Conservation (phyloP, 2,888 invertebrate genomes). For the Dicranocentrus wangi region DNA sequence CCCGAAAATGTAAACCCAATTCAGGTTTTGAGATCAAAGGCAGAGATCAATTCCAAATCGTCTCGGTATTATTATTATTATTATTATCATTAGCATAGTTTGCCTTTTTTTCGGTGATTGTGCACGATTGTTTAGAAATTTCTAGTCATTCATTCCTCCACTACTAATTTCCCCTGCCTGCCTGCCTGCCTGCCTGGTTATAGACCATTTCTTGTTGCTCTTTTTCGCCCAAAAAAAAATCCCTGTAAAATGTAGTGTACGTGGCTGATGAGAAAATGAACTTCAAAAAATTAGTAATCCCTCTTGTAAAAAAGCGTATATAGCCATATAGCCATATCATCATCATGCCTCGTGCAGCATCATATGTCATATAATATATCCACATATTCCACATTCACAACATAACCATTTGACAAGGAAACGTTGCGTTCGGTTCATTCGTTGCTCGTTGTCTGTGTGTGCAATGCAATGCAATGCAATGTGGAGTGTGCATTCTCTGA, state of each 20-base stretch:
- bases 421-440: too few species aligned
- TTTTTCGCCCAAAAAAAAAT: neutral
- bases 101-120: slow-evolving; percentile 31
- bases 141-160: neutral
- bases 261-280: slow-evolving; percentile 3
- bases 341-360: too few species aligned
- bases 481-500: too few species aligned
- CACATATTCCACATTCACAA: too few species aligned
- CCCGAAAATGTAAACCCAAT: too few species aligned
- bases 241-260: neutral
- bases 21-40: slow-evolving; percentile 31
- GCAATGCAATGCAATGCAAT: too few species aligned
- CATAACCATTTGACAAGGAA: too few species aligned
- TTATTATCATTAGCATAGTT: slow-evolving; percentile 25
- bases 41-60: neutral
- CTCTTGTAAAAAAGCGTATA: neutral
- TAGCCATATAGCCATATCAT: neutral
- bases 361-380: too few species aligned
- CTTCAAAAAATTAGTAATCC: neutral
- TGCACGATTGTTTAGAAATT: slow-evolving; percentile 2
- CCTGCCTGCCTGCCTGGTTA: too few species aligned
- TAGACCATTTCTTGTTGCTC: neutral
- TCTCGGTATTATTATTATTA: slow-evolving; percentile 14
- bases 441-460: too few species aligned
- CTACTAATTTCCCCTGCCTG: slow-evolving; percentile 1